Evolutionary conservation across 2,113 vertebrate genomes (phyloP).

Genomic region (Chamaetylas fuelleborni): DNA sequence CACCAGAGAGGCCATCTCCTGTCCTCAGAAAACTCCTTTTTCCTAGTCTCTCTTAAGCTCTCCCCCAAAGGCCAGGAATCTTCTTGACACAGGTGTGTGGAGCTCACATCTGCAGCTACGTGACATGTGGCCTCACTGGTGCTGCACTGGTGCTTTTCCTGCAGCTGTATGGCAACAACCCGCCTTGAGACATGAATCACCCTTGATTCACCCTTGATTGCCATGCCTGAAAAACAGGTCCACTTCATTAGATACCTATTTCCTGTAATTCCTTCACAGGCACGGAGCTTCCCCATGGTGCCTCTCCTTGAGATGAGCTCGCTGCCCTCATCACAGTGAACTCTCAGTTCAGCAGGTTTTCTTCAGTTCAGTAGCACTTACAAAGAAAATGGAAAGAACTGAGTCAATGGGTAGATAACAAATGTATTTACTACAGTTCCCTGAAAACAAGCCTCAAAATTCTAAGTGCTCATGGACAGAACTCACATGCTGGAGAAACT

Average conservation of each 20-base stretch:
- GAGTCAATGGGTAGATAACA: not conserved
- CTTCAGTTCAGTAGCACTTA: not conserved
- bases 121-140: accelerated
- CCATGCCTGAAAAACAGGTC: not conserved
- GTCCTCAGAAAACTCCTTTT: not conserved
- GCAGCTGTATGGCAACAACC: accelerated
- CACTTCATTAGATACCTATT: not conserved
- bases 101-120: accelerated
- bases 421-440: not conserved
- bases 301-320: not conserved
- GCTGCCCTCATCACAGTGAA: not conserved
- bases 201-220: not conserved
- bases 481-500: not conserved
- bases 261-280: not conserved
- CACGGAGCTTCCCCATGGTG: not conserved
- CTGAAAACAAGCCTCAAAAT: conserved; percentile 5
- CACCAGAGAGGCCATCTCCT: not conserved
- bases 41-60: not conserved
- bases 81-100: not conserved
- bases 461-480: not conserved
- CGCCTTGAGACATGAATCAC: accelerated
- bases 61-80: not conserved
- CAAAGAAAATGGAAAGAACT: not conserved
- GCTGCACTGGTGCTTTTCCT: not conserved
- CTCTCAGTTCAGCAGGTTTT: not conserved